Evolutionary conservation across 2,113 vertebrate genomes (phyloP).

Genomic region (Delphinapterus leucas): DNA sequence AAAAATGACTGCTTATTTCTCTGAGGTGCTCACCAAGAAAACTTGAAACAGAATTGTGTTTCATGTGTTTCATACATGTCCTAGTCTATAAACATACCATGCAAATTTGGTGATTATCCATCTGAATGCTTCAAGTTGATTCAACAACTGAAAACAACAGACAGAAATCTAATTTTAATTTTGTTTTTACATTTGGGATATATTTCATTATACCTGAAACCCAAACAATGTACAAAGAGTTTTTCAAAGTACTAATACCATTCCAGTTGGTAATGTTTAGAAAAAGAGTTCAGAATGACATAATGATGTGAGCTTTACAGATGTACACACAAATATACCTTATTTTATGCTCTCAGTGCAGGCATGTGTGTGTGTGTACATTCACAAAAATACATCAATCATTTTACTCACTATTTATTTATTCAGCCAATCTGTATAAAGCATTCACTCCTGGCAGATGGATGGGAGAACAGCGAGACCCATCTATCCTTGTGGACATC

Average conservation of each 20-base stretch:
- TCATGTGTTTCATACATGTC: too few relatives aligned
- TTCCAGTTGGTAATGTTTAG: background rate
- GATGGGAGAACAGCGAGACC: background rate
- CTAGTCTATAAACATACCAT: background rate
- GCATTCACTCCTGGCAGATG: background rate
- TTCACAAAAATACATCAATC: background rate
- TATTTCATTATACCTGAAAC: background rate
- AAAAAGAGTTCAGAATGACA: background rate
- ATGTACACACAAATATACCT: background rate
- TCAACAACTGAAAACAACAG: background rate
- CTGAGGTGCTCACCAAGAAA: background rate
- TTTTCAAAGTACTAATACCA: background rate
- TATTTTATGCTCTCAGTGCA: background rate
- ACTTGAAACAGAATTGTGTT: background rate
- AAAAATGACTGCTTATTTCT: background rate
- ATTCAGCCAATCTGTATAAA: background rate
- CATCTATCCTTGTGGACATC: background rate
- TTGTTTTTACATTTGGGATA: background rate
- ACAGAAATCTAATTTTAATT: background rate
- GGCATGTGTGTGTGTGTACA: background rate
- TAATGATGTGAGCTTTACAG: background rate
- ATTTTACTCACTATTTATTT: background rate
- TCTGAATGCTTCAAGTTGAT: background rate
- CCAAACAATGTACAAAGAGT: background rate
- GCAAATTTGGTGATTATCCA: background rate